phyloP scores from a whole-genome alignment of 1,140 invertebrate species.

The Melipona quadrifasciata region DNA sequence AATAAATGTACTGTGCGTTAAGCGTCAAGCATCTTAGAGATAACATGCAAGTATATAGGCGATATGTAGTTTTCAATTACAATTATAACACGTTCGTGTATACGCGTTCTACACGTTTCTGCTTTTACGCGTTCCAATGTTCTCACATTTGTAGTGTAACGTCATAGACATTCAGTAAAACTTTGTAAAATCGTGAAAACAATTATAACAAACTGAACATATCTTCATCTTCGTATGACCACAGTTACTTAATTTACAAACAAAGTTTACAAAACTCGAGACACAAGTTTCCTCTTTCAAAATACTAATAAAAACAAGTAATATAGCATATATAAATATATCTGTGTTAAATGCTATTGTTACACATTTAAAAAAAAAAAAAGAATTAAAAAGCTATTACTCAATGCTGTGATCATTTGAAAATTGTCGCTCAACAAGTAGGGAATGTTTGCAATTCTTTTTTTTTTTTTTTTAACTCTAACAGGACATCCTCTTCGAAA shows the following conservation, averaged over 20 bases:
- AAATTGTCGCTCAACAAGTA: neutral
- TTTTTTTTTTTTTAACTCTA: slow-evolving; percentile 30
- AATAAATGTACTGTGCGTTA: slow-evolving; percentile 60
- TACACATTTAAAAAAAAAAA: neutral
- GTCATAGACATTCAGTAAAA: neutral
- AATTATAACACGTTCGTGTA: slow-evolving; percentile 17
- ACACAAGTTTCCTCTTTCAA: neutral
- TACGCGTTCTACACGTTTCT: neutral
- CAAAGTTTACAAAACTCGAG: neutral
- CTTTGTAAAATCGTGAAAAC: slow-evolving; percentile 15
- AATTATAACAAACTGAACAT: neutral
- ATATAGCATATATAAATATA: neutral
- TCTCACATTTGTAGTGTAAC: neutral
- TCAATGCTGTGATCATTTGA: slow-evolving; percentile 19
- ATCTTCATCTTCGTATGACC: slow-evolving; percentile 7
- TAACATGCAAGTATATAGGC: slow-evolving; percentile 60
- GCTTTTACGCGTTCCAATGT: neutral
- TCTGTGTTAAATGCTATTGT: neutral
- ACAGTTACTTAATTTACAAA: slow-evolving; percentile 1
- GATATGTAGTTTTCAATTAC: slow-evolving; percentile 39
- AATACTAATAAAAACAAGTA: neutral
- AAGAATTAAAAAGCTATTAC: slow-evolving; percentile 9
- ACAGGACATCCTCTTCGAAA: slow-evolving; percentile 50
- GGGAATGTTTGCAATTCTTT: slow-evolving; percentile 2
- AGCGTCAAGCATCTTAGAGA: slow-evolving; percentile 61